phyloP scores from a whole-genome alignment of 1,140 invertebrate species.

The Platyura marginata region DNA sequence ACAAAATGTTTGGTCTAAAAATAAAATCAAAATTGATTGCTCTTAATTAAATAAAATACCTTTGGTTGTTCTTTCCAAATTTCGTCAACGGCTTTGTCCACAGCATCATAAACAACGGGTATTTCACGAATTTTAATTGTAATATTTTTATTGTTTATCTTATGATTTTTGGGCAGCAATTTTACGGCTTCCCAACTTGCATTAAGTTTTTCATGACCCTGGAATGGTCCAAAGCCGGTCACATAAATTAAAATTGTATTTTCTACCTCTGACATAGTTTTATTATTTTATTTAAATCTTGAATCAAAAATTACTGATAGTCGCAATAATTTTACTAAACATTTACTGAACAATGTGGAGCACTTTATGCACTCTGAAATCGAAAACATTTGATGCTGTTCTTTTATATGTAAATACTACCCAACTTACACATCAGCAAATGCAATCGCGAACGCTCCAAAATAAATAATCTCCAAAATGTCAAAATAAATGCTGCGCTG shows the following conservation, averaged over 20 bases:
- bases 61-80: slow-evolving; percentile 39
- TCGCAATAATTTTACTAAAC: too few species aligned
- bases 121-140: slow-evolving; percentile 32
- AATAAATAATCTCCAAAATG: too few species aligned
- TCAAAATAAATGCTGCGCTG: too few species aligned
- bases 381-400: too few species aligned
- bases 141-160: slow-evolving; percentile 18
- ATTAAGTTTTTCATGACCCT: slow-evolving; percentile 35
- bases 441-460: too few species aligned
- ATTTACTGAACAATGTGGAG: too few species aligned
- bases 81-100: slow-evolving; percentile 29
- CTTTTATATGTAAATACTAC: too few species aligned
- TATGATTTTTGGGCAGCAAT: slow-evolving; percentile 24
- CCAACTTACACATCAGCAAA: too few species aligned
- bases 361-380: too few species aligned
- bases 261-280: not conserved
- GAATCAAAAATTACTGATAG: too few species aligned
- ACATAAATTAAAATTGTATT: slow-evolving; percentile 25
- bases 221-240: slow-evolving; percentile 54
- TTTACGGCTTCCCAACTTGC: slow-evolving; percentile 55
- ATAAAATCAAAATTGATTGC: slow-evolving; percentile 5
- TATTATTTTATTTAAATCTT: not conserved
- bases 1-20: not conserved
- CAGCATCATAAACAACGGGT: slow-evolving; percentile 37
- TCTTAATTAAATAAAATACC: slow-evolving; percentile 22